Base-by-base conservation (phyloP, 2,797 vertebrate genomes). In the Danio tinwini region DNA sequence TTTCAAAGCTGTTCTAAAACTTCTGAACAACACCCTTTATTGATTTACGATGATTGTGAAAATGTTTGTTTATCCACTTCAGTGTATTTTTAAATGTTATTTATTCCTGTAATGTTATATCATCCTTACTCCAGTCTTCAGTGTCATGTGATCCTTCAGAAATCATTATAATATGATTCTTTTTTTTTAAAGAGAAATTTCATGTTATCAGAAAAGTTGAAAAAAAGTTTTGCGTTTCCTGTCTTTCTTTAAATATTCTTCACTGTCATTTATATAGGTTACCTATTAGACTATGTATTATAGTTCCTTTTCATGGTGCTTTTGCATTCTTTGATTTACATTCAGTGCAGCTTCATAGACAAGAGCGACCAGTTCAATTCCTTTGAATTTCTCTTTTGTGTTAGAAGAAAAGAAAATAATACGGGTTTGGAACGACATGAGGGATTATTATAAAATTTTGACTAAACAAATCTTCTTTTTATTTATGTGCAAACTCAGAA, bases 381-480 rank as follows among this genome's bases (percentile, higher is more conserved):
- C 12, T 42, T 69, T 19, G n/a, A 58, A 74, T 13, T 50, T 47
- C 19, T 74, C 21, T 62, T 62, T 19, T 62, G 58, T 74, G 72
- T 50, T 17, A 12, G 58, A 74, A 74, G 72, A 62, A 74, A 16
- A 29, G 47, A 64, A 49, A n/a, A 1, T 13, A 44, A 13, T 49
- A 59, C 4, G 6, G 21, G 58, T 49, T 50, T 16, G 10, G 11
- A 73, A 73, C 11, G 4, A 71, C 68, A 29, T 70, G 68, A 42
- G 39, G 5, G 37, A 8, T 4, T 42, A 13, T n/a, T 7, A 49
- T 42, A 29, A 29, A 29, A 29, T 19, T 70, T 40, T 42, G 29
- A 4, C 6, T 53, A 6, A 70, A 50, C 6, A 2, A 53, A 52
- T 69, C 45, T 6, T 8, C 45, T 6, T 8, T 42, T 44, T 49